A percentile compares a stretch with the other conserved stretches of the same genome.
Conservation (phyloP, 2,113 vertebrate genomes). For the Corvus cornix region DNA sequence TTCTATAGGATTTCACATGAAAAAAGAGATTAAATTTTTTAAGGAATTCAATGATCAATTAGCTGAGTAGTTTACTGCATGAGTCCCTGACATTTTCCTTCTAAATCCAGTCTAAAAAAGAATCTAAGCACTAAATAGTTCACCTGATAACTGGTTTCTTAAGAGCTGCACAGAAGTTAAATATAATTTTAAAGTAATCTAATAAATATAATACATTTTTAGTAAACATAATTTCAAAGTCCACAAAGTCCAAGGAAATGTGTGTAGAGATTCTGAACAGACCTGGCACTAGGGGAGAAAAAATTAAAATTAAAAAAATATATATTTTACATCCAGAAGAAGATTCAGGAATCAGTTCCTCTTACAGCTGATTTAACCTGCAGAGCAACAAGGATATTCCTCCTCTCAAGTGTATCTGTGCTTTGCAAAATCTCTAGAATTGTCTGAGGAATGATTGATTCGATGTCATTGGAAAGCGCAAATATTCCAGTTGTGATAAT, state of each 20-base stretch:
- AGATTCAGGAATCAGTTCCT: not conserved
- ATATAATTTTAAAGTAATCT: not conserved
- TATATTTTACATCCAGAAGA: not conserved
- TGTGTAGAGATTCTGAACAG: not conserved
- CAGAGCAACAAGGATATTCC: not conserved
- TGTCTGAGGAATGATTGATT: not conserved
- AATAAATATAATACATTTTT: not conserved
- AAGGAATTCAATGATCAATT: slow-evolving; percentile 35
- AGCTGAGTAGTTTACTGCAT: not conserved
- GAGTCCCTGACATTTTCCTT: slow-evolving; percentile 31
- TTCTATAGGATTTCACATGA: not conserved
- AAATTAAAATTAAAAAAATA: not conserved
- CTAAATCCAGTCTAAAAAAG: slow-evolving; percentile 34
- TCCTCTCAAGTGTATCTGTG: not conserved
- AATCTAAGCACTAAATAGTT: not conserved
- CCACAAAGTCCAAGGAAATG: not conserved
- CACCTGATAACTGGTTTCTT: not conserved
- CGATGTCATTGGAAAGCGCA: not conserved
- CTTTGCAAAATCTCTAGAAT: not conserved
- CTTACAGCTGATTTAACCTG: not conserved
- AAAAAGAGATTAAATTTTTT: not conserved
- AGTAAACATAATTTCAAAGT: not conserved
- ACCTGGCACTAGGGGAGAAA: not conserved
- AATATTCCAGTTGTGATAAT: not conserved
- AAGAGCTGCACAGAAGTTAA: not conserved